Base-by-base conservation (phyloP, 1,140 invertebrate species). In the Coptotermes formosanus region DNA sequence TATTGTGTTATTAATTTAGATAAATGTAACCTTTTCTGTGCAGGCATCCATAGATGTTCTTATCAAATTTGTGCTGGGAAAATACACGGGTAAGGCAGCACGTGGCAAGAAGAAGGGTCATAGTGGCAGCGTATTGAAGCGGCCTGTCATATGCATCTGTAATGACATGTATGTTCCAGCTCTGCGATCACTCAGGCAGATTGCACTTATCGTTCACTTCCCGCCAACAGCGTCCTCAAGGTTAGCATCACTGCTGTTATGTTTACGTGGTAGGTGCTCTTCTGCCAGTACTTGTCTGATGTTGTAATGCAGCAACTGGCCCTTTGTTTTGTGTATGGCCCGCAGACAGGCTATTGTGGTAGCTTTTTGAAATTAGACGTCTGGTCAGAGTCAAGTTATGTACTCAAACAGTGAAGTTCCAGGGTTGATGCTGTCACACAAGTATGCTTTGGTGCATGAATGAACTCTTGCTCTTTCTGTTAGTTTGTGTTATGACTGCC, bases 61-160 rank as follows among this genome's bases (percentile, higher is more conserved):
- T 45, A 92, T 99, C 0, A 96, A 96, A 89, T 95, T 97, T 90
- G 93, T 97, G 7, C 94, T 94, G 82, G 94, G 94, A 64, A 94
- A 93, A 89, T 90, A 91, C 45, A 87, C 89, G 64, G 88, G 88
- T 82, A 93, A 93, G 88, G 89, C 90, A 86, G 89, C 90, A 86
- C 93, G 94, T 89, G 91, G 94, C 89, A 86, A 92, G 90, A 91
- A 94, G 92, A 90, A 92, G 88, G 82, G 91, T 89, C 90, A 92
- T 89, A 92, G 90, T 32, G 88, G 88, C 59, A 90, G 90, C 87
- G 90, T 95, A 87, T 91, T 96, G 82, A 93, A 94, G 85, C 91
- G 98, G 87, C 98, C 98, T 1, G 95, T 99, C 19, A 97, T 99
- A 88, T 99, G 98, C 90, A 99, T 99, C 88, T 99, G 98, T 89